Base-by-base conservation (phyloP, 2,113 vertebrate genomes). In the Muscicapa adusta region DNA sequence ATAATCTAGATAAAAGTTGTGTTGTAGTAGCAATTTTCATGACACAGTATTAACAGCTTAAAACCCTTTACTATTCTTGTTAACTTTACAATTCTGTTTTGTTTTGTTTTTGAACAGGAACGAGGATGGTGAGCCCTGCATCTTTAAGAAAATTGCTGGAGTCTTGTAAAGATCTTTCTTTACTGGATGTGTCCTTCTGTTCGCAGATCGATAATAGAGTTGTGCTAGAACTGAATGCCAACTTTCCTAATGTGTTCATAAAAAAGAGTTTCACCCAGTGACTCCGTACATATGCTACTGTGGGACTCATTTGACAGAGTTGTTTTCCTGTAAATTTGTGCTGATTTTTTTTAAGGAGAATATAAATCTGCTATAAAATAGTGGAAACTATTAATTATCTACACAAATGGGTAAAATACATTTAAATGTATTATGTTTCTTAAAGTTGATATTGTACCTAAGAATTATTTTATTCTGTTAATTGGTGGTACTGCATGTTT, bases 261-360 rank as follows among this genome's bases (percentile, higher is more conserved):
- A 99, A 99, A 96, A 99, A 99, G 97, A 99, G 99, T 96, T 99
- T 99, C 97, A 99, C 99, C 90, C 99, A 99, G 96, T 99, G 98
- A 99, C 93, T 97, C 90, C 9, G 43, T 89, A 5, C 84, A 51
- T 85, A 53, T 91, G 87, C 91, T 97, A 58, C 92, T 81, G 75
- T 95, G 78, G 87, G 96, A 95, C 94, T 70, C 5, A 4, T 95
- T 92, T 94, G 85, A 77, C 88, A 76, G 86, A 95, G 48, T 87
- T 96, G 88, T 91, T 94, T 93, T 96, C 94, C 82, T 71, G 80
- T 92, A 79, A 85, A 79, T 85, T 91, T 91, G 51, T 90, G 95
- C 74, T 88, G 53, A 60, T 45, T 72, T 91, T 94, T 97, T 95
- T 74, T 29, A 89, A 91, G 75, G 73, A 83, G 67, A 91, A 57